Conservation (phyloP, 2,113 vertebrate species). For the Mesitornis unicolor region DNA sequence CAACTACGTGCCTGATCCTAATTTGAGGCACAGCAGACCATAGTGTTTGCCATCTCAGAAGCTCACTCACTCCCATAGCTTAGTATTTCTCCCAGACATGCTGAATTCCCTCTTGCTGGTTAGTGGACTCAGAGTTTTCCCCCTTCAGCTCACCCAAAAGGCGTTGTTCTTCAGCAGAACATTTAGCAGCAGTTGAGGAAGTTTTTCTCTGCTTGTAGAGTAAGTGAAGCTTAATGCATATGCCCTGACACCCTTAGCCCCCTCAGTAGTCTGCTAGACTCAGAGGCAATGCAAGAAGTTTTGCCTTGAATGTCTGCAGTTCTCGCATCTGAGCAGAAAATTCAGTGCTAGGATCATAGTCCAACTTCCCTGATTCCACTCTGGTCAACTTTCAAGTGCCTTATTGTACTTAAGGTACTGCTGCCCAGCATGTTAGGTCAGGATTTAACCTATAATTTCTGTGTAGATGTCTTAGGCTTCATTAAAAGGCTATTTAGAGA, state of each 20-base stretch:
- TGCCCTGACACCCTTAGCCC: too few relatives aligned
- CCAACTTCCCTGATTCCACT: background rate
- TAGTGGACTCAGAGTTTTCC: background rate
- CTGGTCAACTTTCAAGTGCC: background rate
- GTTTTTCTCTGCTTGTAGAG: background rate
- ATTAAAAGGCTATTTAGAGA: background rate
- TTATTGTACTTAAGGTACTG: background rate
- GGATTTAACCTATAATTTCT: background rate
- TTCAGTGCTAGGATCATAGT: background rate
- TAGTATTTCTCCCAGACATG: background rate
- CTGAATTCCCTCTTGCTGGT: background rate
- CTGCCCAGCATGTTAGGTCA: background rate
- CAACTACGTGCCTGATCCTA: rapidly evolving
- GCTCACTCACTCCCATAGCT: background rate
- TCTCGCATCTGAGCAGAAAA: background rate
- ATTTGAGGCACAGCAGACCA: background rate
- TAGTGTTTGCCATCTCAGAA: background rate
- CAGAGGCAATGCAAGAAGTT: background rate
- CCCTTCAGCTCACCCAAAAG: background rate
- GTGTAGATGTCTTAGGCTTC: background rate
- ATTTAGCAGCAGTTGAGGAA: background rate
- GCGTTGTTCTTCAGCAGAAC: background rate
- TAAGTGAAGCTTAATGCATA: background rate
- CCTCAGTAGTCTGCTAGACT: background rate
- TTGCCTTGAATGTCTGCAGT: background rate